These are phyloP conservation scores for Orthonychiurus folsomi DNA, from an alignment of 2,888 invertebrate species.

Conservation along the genomic window DNA sequence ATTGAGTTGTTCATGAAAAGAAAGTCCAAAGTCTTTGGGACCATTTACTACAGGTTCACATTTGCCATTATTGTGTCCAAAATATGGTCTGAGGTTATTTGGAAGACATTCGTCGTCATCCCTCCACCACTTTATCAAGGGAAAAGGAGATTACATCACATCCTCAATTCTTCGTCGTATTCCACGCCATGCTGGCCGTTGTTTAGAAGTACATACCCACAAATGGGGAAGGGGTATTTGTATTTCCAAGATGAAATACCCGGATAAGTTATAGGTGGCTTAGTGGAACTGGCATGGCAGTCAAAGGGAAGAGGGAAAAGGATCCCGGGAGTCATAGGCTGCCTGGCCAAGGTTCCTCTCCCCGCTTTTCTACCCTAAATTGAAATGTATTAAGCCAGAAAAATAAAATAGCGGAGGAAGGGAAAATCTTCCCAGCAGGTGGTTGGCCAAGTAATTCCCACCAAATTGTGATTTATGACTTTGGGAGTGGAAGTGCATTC, in stretches of 20 bases:
- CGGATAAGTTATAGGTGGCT: constrained; percentile 36
- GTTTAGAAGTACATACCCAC: too few species aligned
- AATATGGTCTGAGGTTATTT: too few species aligned
- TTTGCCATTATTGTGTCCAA: too few species aligned
- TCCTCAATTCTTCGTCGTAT: too few species aligned
- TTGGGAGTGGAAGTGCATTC: background rate
- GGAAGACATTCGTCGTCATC: too few species aligned
- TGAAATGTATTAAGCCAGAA: constrained; percentile 40
- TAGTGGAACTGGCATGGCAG: constrained; percentile 27
- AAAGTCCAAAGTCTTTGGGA: too few species aligned
- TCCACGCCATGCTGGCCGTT: too few species aligned
- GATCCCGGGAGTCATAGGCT: background rate
- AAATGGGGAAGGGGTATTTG: too few species aligned
- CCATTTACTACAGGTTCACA: too few species aligned
- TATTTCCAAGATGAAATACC: background rate
- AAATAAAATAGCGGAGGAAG: constrained; percentile 34
- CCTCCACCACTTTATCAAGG: too few species aligned
- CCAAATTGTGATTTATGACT: constrained; percentile 41
- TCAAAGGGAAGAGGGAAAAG: constrained; percentile 17
- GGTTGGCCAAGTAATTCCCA: constrained; percentile 41
- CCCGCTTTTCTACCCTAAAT: constrained; percentile 20
- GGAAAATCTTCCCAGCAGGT: constrained; percentile 39
- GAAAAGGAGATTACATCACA: too few species aligned
- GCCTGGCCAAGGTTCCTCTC: background rate
- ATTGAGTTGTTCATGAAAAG: too few species aligned